Evolutionary conservation across 37 sponge, comb jelly and placozoan species (phyloP).

Genomic region (Chondrilla cf. caribensis): DNA sequence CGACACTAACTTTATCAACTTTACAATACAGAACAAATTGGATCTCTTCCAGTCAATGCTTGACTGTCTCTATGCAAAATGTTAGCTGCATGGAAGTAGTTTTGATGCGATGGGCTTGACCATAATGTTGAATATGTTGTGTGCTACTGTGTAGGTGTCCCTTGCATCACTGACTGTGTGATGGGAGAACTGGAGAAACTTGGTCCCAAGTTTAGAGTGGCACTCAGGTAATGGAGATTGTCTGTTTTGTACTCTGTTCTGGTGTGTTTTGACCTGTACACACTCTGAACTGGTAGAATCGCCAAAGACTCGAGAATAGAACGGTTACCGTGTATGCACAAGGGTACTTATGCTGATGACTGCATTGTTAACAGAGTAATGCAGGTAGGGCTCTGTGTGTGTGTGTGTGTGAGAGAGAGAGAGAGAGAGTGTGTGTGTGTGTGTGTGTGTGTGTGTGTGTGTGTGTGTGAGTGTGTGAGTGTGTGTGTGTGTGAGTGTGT

Average conservation of each 20-base stretch:
- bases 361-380: constrained; percentile 94
- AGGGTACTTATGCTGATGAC: constrained; percentile 99
- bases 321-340: constrained; percentile 91
- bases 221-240: constrained; percentile 50
- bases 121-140: too few species aligned
- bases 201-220: constrained; percentile 95
- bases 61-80: constrained; percentile 98
- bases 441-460: too few species aligned
- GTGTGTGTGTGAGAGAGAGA: too few species aligned
- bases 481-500: not conserved
- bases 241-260: not conserved
- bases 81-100: constrained; percentile 31
- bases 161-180: constrained; percentile 98
- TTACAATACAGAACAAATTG: constrained; percentile 96
- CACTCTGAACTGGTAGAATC: constrained; percentile 41
- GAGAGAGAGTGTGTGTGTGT: too few species aligned
- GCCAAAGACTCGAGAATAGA: constrained; percentile 96
- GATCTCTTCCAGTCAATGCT: constrained; percentile 92
- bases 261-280: not conserved
- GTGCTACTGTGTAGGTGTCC: constrained; percentile 59
- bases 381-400: constrained; percentile 43
- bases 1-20: constrained; percentile 98
- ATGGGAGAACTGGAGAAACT: constrained; percentile 96
- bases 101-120: not conserved
- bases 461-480: too few species aligned